Percentiles rank a stretch among this genome's conserved stretches.
Evolutionary conservation across 2,888 invertebrate species (phyloP).

Genomic region (Polymixis flavicincta): DNA sequence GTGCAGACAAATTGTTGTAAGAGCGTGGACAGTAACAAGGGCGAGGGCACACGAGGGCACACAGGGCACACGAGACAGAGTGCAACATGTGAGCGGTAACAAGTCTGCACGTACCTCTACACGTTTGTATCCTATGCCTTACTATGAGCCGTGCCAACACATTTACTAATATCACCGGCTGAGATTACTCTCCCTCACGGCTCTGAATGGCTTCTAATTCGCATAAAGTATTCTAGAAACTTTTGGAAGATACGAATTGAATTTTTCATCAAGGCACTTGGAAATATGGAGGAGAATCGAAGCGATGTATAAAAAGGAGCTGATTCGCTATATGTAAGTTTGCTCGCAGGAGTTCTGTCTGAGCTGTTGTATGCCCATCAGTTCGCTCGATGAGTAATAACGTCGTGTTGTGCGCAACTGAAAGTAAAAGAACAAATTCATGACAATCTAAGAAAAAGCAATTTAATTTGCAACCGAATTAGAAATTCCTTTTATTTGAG

Average conservation of each 20-base stretch:
- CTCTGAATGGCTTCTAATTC: conserved; percentile 60
- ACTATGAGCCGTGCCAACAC: conserved; percentile 28
- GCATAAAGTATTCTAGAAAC: conserved; percentile 60
- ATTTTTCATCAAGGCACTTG: conserved; percentile 82
- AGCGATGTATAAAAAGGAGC: conserved; percentile 66
- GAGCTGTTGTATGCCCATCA: conserved; percentile 93
- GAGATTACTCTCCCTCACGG: conserved; percentile 44
- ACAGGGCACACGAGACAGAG: conserved; percentile 61
- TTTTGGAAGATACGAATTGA: conserved; percentile 74
- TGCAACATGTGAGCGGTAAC: conserved; percentile 69
- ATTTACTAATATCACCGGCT: conserved; percentile 48
- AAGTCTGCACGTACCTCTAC: conserved; percentile 75
- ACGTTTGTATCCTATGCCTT: conserved; percentile 44
- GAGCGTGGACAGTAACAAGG: conserved; percentile 61
- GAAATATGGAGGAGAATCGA: conserved; percentile 74
- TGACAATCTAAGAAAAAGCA: conserved; percentile 70
- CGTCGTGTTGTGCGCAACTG: conserved; percentile 94
- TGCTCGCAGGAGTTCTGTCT: conserved; percentile 96
- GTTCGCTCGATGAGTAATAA: conserved; percentile 95
- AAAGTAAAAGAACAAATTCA: conserved; percentile 87
- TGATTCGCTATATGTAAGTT: conserved; percentile 94
- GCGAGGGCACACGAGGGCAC: conserved; percentile 57
- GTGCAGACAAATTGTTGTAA: conserved; percentile 64
- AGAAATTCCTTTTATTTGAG: conserved; percentile 55
- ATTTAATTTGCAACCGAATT: conserved; percentile 62